phyloP scores from a whole-genome alignment of 2,797 vertebrate species.

The Clarias laeviceps region DNA sequence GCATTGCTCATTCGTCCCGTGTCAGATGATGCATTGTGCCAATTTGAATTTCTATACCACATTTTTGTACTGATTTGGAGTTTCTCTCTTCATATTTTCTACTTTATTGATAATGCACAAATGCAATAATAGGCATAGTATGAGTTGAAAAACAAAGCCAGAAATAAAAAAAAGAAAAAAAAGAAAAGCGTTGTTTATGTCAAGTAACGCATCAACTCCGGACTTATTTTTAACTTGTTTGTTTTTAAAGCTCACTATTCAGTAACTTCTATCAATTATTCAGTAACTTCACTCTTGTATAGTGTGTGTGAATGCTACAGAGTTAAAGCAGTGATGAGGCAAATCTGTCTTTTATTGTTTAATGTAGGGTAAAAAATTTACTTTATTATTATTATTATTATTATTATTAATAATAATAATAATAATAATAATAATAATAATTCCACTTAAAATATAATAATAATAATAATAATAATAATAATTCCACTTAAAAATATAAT shows the following conservation, averaged over 20 bases:
- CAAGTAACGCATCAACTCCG: neutral
- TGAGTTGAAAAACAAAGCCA: neutral
- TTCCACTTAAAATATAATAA: too few relatives aligned
- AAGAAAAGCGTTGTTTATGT: neutral
- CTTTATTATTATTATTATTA: too few relatives aligned
- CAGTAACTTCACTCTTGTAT: neutral
- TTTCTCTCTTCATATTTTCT: neutral
- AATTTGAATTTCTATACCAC: neutral
- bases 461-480: too few relatives aligned
- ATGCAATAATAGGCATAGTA: too few relatives aligned
- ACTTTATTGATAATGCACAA: neutral
- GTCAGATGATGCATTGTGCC: conserved; percentile 6
- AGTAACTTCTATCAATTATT: neutral
- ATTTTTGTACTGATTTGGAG: too few relatives aligned
- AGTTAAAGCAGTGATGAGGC: neutral
- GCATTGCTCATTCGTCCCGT: neutral
- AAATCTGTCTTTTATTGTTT: neutral
- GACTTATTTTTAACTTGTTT: neutral
- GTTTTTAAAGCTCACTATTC: neutral
- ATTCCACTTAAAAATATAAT: too few relatives aligned
- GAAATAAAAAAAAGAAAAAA: too few relatives aligned
- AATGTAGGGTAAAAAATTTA: neutral
- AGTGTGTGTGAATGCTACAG: neutral
- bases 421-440: too few relatives aligned
- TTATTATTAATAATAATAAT: neutral